Conservation (phyloP, 2,888 invertebrate genomes). For the Drosophila robusta region DNA sequence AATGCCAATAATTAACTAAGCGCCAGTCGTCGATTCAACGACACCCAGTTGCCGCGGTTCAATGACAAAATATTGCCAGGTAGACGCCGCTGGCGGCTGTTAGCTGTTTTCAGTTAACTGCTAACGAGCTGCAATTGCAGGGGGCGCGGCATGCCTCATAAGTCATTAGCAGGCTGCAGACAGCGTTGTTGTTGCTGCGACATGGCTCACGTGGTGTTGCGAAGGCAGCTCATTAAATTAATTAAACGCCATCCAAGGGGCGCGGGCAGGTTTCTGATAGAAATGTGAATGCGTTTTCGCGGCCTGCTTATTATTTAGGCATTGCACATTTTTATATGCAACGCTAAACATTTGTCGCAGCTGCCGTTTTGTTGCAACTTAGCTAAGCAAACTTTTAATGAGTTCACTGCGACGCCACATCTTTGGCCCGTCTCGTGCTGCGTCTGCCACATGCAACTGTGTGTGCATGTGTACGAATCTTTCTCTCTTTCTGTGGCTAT, state of each 20-base stretch:
- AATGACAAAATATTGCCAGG: slow-evolving; percentile 17
- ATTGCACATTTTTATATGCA: slow-evolving; percentile 39
- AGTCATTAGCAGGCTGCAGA: slow-evolving; percentile 49
- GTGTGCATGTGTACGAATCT: background rate
- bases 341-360: slow-evolving; percentile 49
- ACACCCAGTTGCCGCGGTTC: slow-evolving; percentile 22
- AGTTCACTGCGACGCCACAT: slow-evolving; percentile 67
- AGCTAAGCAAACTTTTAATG: slow-evolving; percentile 71
- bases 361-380: slow-evolving; percentile 62
- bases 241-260: slow-evolving; percentile 56
- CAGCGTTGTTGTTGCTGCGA: slow-evolving; percentile 4
- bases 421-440: slow-evolving; percentile 21
- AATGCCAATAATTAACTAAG: slow-evolving; percentile 72
- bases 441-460: background rate
- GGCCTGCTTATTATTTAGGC: slow-evolving; percentile 57
- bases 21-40: slow-evolving; percentile 27
- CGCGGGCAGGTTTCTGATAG: background rate
- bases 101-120: slow-evolving; percentile 40
- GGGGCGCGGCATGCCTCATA: slow-evolving; percentile 21
- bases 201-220: slow-evolving; percentile 23
- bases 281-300: slow-evolving; percentile 34
- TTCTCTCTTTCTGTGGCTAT: slow-evolving; percentile 10
- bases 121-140: slow-evolving; percentile 57
- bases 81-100: slow-evolving; percentile 4
- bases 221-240: slow-evolving; percentile 73